Evolutionary conservation across 2,888 invertebrate genomes (phyloP).

Genomic region (Allacma fusca): DNA sequence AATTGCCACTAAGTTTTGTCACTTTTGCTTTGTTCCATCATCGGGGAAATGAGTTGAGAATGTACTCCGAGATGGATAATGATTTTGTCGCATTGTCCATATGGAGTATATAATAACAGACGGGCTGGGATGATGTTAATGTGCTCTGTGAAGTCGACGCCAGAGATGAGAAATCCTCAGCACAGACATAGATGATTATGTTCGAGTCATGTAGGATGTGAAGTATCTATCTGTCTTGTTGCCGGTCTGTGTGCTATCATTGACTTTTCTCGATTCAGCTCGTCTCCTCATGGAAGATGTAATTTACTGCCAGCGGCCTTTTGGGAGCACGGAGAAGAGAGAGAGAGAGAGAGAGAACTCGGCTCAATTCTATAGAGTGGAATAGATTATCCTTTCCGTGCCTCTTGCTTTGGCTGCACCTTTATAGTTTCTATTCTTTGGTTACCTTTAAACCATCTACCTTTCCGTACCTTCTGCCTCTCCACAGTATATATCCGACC

Average conservation of each 20-base stretch:
- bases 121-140: not conserved
- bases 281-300: constrained; percentile 28
- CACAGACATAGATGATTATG: constrained; percentile 25
- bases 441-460: constrained; percentile 1
- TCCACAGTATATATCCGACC: not conserved
- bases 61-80: not conserved
- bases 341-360: constrained; percentile 16
- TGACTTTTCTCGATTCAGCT: constrained; percentile 18
- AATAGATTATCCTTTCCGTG: constrained; percentile 32
- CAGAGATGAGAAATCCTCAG: constrained; percentile 11
- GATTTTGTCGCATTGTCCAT: constrained; percentile 13
- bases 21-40: no score
- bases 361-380: constrained; percentile 23
- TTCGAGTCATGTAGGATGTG: constrained; percentile 32
- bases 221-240: constrained; percentile 30
- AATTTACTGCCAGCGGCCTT: constrained; percentile 37
- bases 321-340: constrained; percentile 24
- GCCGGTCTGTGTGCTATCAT: constrained; percentile 22
- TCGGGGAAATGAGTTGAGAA: not conserved
- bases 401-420: constrained; percentile 16
- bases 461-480: not conserved
- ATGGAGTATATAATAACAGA: constrained; percentile 8
- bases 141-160: not conserved
- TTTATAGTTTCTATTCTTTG: not conserved
- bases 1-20: no score